phyloP scores from a whole-genome alignment of 2,113 vertebrate genomes.

The Odobenus rosmarus region DNA sequence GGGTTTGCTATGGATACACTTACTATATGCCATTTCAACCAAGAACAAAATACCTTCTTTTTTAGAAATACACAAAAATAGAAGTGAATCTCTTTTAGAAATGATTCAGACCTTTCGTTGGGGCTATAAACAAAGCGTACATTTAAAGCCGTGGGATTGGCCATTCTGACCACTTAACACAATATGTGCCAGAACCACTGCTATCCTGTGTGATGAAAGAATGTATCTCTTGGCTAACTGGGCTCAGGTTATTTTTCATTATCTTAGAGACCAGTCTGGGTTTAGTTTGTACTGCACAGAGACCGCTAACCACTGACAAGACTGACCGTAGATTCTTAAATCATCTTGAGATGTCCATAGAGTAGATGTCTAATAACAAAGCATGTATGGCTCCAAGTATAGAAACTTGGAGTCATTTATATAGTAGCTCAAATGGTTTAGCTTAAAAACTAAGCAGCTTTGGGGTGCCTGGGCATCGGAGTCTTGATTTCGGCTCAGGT shows the following conservation, averaged over 20 bases:
- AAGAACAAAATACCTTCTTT: neutral
- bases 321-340: neutral
- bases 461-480: neutral
- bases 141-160: neutral
- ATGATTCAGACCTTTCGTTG: neutral
- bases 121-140: neutral
- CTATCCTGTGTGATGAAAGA: accelerated
- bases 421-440: neutral
- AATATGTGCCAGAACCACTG: neutral
- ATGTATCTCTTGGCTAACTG: neutral
- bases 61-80: neutral
- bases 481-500: neutral
- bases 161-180: neutral
- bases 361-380: neutral
- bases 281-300: neutral
- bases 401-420: neutral
- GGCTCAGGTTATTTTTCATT: neutral
- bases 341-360: neutral
- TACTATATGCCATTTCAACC: accelerated
- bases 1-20: neutral
- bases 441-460: neutral
- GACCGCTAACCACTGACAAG: no score
- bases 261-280: neutral
- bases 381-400: neutral
- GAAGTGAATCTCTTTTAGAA: neutral